A percentile compares a stretch with the other conserved stretches of the same genome.
These are phyloP conservation scores for Platichthys stellatus DNA, from an alignment of 2,113 vertebrate genomes.

Conservation along the genomic window DNA sequence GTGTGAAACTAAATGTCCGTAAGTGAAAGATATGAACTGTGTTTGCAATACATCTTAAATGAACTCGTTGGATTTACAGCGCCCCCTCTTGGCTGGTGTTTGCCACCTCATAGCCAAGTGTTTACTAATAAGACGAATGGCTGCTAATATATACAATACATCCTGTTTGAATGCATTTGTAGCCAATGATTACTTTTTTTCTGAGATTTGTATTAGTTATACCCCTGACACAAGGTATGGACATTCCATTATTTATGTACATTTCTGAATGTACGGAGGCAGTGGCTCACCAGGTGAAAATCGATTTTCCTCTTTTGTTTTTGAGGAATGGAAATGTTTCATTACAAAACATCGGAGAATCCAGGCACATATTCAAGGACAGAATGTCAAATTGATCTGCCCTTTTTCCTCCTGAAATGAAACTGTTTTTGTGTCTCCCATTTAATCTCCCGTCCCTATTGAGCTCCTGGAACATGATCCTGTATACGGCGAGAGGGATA, in stretches of 20 bases:
- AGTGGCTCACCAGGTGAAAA: neutral
- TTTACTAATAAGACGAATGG: too few relatives aligned
- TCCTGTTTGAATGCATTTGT: too few relatives aligned
- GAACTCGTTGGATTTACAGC: too few relatives aligned
- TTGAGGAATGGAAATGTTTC: slow-evolving; percentile 9
- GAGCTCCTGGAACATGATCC: slow-evolving; percentile 36
- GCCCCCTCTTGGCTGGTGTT: too few relatives aligned
- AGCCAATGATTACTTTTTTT: neutral
- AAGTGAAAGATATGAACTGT: neutral
- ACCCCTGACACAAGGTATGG: neutral
- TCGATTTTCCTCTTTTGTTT: neutral
- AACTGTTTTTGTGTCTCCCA: slow-evolving; percentile 20
- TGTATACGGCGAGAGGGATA: slow-evolving; percentile 30
- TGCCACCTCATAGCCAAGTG: too few relatives aligned
- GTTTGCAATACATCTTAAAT: neutral
- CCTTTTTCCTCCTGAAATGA: slow-evolving; percentile 20
- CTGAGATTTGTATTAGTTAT: neutral
- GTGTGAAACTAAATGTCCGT: slow-evolving; percentile 64
- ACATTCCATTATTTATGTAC: neutral
- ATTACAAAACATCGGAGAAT: slow-evolving; percentile 11
- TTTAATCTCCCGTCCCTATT: slow-evolving; percentile 35
- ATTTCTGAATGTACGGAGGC: neutral
- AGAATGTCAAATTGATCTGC: slow-evolving; percentile 20
- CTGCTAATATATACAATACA: too few relatives aligned
- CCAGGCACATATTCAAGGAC: neutral